Percentiles rank a stretch among this genome's conserved stretches.
These are phyloP conservation scores for Nasonovia ribisnigri DNA, from an alignment of 2,888 invertebrate genomes.

Conservation along the genomic window DNA sequence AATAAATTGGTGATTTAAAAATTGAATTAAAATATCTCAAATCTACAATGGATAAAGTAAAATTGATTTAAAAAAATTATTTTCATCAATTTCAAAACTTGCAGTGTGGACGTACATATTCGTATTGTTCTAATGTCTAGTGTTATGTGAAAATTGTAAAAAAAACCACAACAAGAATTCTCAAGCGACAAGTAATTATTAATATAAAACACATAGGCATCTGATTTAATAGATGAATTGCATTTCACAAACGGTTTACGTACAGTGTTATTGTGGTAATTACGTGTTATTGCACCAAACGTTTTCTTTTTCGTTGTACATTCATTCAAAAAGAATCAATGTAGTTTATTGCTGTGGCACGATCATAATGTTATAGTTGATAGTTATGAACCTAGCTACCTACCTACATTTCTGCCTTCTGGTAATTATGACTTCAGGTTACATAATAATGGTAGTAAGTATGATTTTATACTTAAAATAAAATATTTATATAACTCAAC, in stretches of 20 bases:
- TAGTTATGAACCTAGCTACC: background rate
- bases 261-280: background rate
- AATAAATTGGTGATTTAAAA: background rate
- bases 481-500: background rate
- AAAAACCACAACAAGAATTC: background rate
- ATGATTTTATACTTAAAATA: background rate
- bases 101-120: background rate
- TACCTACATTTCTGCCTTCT: background rate
- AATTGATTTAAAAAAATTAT: background rate
- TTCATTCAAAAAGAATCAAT: background rate
- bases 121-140: too few species aligned
- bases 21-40: background rate
- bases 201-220: background rate
- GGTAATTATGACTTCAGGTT: background rate
- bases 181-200: background rate
- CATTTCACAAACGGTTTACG: background rate
- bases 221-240: background rate
- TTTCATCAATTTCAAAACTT: background rate
- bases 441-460: background rate
- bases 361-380: background rate
- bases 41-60: background rate
- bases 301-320: background rate
- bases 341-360: background rate
- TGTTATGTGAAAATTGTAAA: background rate
- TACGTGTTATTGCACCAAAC: background rate